Evolutionary conservation across 2,113 vertebrate genomes (phyloP).

Genomic region (Shinisaurus crocodilurus): DNA sequence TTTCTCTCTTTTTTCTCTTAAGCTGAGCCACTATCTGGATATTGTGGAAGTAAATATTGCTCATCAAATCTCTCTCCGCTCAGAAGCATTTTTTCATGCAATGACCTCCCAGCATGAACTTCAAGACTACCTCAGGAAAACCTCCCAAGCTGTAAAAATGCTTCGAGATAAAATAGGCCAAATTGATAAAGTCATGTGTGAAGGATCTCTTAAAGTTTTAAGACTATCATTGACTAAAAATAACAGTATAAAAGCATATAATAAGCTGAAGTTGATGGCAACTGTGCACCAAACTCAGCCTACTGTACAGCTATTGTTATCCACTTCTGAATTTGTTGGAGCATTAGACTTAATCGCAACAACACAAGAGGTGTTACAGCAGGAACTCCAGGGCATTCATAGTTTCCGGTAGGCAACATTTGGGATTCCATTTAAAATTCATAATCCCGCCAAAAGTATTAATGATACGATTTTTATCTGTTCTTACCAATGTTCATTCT

Average conservation of each 20-base stretch:
- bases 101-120: conserved; percentile 99
- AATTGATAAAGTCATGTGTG: conserved; percentile 93
- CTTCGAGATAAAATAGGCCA: conserved; percentile 90
- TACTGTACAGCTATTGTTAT: conserved; percentile 95
- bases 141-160: conserved; percentile 89
- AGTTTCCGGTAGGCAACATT: conserved; percentile 88
- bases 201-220: conserved; percentile 89
- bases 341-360: conserved; percentile 98
- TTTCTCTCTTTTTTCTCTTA: conserved; percentile 45
- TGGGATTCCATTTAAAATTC: conserved; percentile 5
- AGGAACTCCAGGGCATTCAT: conserved; percentile 97
- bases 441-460: background rate
- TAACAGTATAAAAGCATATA: conserved; percentile 92
- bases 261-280: conserved; percentile 97
- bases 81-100: conserved; percentile 98
- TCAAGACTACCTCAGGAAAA: conserved; percentile 96
- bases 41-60: conserved; percentile 99
- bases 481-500: background rate
- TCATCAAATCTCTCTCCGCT: conserved; percentile 97
- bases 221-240: conserved; percentile 87
- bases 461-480: background rate
- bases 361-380: conserved; percentile 97
- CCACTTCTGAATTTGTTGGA: conserved; percentile 95
- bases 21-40: conserved; percentile 99
- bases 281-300: conserved; percentile 99